phyloP scores from a whole-genome alignment of 2,113 vertebrate species.

The Phyllostomus hastatus region DNA sequence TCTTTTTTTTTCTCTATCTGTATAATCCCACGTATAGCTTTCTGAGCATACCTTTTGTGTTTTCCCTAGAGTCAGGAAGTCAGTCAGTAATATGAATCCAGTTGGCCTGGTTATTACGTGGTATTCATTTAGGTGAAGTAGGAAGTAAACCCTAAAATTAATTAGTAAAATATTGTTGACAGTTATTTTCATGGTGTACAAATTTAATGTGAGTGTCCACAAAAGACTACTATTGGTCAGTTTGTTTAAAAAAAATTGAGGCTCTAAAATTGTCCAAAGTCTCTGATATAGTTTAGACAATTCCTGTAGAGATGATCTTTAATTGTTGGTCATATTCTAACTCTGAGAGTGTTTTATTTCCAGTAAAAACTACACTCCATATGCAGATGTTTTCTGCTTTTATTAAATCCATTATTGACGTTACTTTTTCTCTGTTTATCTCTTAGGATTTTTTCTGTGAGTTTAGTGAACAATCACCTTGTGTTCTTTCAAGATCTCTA shows the following conservation, averaged over 20 bases:
- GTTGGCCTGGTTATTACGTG: background rate
- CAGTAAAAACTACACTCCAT: background rate
- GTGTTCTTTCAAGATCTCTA: slow-evolving; percentile 97
- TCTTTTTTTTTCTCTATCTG: background rate
- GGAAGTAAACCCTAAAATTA: background rate
- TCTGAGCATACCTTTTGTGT: background rate
- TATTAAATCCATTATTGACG: slow-evolving; percentile 44
- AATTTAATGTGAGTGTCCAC: background rate
- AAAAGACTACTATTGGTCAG: background rate
- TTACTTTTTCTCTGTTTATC: slow-evolving; percentile 17
- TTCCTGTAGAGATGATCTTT: background rate
- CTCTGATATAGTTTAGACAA: background rate
- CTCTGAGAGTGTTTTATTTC: background rate
- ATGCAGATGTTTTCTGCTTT: background rate
- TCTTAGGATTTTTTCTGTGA: slow-evolving; percentile 98
- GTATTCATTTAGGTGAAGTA: slow-evolving; percentile 1
- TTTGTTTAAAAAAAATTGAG: background rate
- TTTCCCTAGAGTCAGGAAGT: background rate
- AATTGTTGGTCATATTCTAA: slow-evolving; percentile 26
- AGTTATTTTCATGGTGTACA: slow-evolving; percentile 5
- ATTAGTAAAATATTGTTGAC: background rate
- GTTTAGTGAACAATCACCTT: slow-evolving; percentile 98
- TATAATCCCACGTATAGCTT: background rate
- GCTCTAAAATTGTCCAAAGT: slow-evolving; percentile 3
- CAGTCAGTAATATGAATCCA: slow-evolving; percentile 15